Base-by-base conservation (phyloP, 2,113 vertebrate species). In the Bungarus multicinctus region DNA sequence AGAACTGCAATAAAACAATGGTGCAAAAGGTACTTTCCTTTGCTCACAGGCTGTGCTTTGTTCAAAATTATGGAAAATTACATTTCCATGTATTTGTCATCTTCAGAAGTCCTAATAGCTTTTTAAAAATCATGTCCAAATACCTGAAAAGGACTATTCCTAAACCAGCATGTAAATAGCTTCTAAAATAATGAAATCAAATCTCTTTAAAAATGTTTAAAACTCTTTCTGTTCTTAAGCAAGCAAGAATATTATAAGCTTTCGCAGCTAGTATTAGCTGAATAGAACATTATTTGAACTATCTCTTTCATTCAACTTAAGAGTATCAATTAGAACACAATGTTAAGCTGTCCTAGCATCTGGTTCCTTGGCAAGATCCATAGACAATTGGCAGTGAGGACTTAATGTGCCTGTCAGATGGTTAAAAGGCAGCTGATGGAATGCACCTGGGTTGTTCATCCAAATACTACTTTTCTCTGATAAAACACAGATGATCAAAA, bases 281-380 rank as follows among this genome's bases (percentile, higher is more conserved):
- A 92, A 69, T 90, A 92, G 52, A 88, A 87, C 18, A 69, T 91
- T 91, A 60, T 89, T 34, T 12, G 93, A 91, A 58, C 2, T 96
- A 89, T 74, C 74, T 81, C 74, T 81, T 22, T 81, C 74, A 81
- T 91, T 93, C 60, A 92, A 93, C 64, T 94, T 93, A 58, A 58
- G 7, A 50, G 85, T 90, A 95, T 91, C 23, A 93, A 90, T 96
- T 97, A 96, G 60, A 94, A 53, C 50, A 92, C 0, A 90, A 34
- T 96, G 54, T 93, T 95, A 96, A 94, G 55, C 90, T 30, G 43
- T 25, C 18, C 52, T 50, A 94, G 91, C 95, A 96, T 96, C 96
- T 97, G 96, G 91, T 89, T 94, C 74, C 88, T 96, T 97, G 96
- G 96, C 96, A 97, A 93, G 57, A 88, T 92, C 89, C 0, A 1